These are phyloP conservation scores for Elaphurus davidianus DNA, from an alignment of 2,113 vertebrate species.

Conservation along the genomic window DNA sequence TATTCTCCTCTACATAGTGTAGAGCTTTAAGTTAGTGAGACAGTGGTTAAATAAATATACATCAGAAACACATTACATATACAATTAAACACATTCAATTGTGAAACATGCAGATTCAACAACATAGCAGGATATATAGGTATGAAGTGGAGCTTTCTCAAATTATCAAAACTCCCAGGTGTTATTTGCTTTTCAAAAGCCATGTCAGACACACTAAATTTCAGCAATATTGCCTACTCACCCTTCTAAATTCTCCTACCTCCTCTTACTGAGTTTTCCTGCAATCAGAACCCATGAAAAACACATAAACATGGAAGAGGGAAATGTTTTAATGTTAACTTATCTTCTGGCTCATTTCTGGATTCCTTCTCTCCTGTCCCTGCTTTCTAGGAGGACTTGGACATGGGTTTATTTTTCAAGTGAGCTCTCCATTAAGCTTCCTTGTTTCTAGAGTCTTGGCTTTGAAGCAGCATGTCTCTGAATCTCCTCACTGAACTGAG, in stretches of 20 bases:
- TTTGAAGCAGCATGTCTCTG: neutral
- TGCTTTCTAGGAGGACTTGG: neutral
- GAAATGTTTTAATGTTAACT: neutral
- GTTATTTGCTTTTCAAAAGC: neutral
- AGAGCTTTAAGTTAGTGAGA: neutral
- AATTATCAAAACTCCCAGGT: neutral
- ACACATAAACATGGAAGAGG: neutral
- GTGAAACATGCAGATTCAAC: neutral
- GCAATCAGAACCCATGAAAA: neutral
- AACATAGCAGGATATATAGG: neutral
- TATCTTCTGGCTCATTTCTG: neutral
- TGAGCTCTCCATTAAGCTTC: neutral
- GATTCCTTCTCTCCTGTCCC: neutral
- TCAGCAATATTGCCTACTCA: neutral
- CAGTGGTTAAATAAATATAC: neutral
- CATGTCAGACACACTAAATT: neutral
- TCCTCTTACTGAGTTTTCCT: neutral
- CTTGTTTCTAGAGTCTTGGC: neutral
- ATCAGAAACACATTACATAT: neutral
- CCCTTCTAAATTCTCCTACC: neutral
- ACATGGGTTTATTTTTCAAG: neutral
- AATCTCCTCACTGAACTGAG: neutral
- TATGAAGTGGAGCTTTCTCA: neutral
- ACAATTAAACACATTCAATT: neutral
- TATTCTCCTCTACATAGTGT: neutral